A percentile compares a stretch with the other conserved stretches of the same genome.
Conservation (phyloP, 2,113 vertebrate species). For the Myotis lucifugus region DNA sequence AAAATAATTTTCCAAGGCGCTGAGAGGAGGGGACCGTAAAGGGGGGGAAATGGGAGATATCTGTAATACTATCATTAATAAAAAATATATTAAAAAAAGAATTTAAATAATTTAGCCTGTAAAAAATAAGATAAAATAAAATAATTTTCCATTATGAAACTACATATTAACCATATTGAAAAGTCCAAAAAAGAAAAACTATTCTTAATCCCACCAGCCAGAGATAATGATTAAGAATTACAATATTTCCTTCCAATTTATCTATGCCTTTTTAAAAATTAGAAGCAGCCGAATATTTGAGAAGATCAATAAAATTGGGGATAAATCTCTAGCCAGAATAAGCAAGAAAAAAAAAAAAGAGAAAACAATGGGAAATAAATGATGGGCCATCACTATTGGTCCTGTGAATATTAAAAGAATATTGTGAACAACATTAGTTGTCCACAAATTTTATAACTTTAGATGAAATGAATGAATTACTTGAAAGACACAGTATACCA, state of each 20-base stretch:
- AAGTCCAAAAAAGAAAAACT: constrained; percentile 28
- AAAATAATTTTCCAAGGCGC: constrained; percentile 15
- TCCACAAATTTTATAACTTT: neutral
- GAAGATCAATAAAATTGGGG: neutral
- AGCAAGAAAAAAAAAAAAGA: neutral
- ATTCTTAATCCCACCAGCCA: neutral
- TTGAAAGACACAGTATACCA: neutral
- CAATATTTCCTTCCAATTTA: neutral
- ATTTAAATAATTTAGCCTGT: too few relatives aligned
- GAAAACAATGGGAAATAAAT: constrained; percentile 23
- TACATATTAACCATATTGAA: neutral
- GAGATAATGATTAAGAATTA: constrained; percentile 27
- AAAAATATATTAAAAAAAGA: too few relatives aligned
- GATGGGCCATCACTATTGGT: neutral
- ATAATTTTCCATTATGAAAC: constrained; percentile 29
- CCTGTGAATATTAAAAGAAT: neutral
- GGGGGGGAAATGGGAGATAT: neutral
- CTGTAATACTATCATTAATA: too few relatives aligned
- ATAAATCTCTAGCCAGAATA: neutral
- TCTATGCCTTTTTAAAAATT: constrained; percentile 15
- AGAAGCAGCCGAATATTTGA: neutral
- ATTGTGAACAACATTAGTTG: neutral
- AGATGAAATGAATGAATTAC: neutral
- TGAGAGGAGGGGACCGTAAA: too few relatives aligned
- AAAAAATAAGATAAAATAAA: neutral